Evolutionary conservation across 2,888 invertebrate species (phyloP).

Genomic region (Candidula unifasciata): DNA sequence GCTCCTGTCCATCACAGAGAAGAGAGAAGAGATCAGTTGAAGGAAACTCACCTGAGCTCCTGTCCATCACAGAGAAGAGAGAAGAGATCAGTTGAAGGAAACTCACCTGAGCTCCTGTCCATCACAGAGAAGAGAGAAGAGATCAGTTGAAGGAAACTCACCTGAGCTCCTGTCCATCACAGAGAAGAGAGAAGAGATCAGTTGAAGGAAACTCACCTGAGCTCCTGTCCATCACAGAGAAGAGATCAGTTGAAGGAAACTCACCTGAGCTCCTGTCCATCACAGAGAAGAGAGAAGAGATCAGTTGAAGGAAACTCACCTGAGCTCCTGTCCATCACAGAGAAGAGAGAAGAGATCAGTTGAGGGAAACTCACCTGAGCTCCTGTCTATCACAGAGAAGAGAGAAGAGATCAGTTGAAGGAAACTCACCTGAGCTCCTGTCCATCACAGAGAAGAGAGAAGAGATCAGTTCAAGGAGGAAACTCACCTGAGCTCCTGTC

Average conservation of each 20-base stretch:
- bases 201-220: no score
- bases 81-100: not conserved
- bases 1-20: conserved; percentile 27
- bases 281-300: conserved; percentile 17
- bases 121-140: conserved; percentile 27
- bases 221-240: no score
- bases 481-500: conserved; percentile 10
- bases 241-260: not conserved
- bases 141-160: not conserved
- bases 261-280: conserved; percentile 23
- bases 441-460: conserved; percentile 34
- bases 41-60: not conserved
- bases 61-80: conserved; percentile 30
- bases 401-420: not conserved
- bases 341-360: not conserved
- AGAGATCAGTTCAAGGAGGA: not conserved
- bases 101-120: conserved; percentile 12
- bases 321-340: conserved; percentile 25
- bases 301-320: not conserved
- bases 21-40: not conserved
- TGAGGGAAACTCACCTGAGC: not conserved
- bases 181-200: conserved; percentile 8
- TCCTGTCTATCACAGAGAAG: conserved; percentile 23
- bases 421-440: not conserved
- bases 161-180: conserved; percentile 29